These are phyloP conservation scores for Liodrosophila aerea DNA, from an alignment of 2,888 invertebrate genomes.

Conservation along the genomic window DNA sequence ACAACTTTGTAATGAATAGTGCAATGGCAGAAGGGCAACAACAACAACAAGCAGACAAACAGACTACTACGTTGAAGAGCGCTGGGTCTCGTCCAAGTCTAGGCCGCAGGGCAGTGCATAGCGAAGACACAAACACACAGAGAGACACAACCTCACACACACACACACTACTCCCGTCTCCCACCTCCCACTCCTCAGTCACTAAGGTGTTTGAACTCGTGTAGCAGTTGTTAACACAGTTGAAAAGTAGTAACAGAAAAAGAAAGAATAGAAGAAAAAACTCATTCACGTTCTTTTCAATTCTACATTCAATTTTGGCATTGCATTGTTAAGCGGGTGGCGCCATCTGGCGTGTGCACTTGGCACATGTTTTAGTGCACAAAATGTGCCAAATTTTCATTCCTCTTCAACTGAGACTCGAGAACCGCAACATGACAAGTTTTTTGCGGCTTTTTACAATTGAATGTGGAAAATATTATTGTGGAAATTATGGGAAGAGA, in stretches of 20 bases:
- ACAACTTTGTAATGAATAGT: constrained; percentile 31
- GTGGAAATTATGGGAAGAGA: no score
- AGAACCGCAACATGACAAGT: no score
- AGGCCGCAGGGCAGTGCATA: constrained; percentile 24
- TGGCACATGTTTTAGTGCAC: no score
- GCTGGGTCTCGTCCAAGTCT: constrained; percentile 26
- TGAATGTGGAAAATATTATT: no score
- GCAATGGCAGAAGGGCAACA: constrained; percentile 21
- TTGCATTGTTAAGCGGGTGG: constrained; percentile 16
- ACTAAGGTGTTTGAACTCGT: constrained; percentile 60
- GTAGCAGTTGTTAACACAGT: constrained; percentile 30
- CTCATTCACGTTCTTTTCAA: constrained; percentile 6
- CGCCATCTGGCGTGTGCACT: constrained; percentile 11
- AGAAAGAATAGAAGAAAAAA: background rate
- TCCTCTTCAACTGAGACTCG: no score
- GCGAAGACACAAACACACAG: background rate
- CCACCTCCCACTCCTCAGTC: background rate
- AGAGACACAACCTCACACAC: constrained; percentile 8
- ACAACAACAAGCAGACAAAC: background rate
- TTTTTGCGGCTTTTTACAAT: no score
- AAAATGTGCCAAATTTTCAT: background rate
- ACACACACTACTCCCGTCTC: constrained; percentile 4
- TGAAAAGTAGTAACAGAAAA: constrained; percentile 22
- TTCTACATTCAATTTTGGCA: constrained; percentile 26
- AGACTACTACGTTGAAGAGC: background rate